phyloP scores from a whole-genome alignment of 2,113 vertebrate genomes.

The Sialia sialis region DNA sequence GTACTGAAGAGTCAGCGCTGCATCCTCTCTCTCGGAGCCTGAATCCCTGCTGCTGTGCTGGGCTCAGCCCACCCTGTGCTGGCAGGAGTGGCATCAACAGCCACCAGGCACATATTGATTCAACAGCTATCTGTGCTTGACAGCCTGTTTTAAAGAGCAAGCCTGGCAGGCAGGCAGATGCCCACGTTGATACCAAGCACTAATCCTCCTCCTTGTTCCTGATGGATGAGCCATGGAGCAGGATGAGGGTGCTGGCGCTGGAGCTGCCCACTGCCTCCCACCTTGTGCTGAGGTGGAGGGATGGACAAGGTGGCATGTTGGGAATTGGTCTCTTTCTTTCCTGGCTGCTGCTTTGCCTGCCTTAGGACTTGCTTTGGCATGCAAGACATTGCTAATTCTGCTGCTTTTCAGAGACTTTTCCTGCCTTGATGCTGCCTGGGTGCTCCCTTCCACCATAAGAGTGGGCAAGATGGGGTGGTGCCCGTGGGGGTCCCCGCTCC shows the following conservation, averaged over 20 bases:
- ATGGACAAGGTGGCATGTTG: neutral
- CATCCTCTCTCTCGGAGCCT: neutral
- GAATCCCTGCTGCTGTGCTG: neutral
- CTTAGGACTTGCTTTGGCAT: neutral
- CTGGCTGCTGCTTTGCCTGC: neutral
- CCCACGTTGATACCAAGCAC: neutral
- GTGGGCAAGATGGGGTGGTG: neutral
- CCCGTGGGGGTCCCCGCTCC: neutral
- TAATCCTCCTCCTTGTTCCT: neutral
- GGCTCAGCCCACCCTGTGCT: neutral
- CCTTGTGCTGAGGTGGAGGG: neutral
- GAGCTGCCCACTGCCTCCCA: neutral
- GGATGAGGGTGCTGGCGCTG: neutral
- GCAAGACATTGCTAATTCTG: neutral
- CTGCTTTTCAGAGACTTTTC: neutral
- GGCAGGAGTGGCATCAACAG: neutral
- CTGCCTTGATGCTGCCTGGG: neutral
- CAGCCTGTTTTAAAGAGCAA: neutral
- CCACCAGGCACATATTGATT: neutral
- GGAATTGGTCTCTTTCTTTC: neutral
- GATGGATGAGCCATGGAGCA: neutral
- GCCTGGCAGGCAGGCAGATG: neutral
- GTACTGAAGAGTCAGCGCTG: neutral
- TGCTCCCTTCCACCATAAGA: fast-evolving
- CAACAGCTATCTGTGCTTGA: neutral